phyloP scores from a whole-genome alignment of 2,113 vertebrate species.

The Isurus oxyrinchus region DNA sequence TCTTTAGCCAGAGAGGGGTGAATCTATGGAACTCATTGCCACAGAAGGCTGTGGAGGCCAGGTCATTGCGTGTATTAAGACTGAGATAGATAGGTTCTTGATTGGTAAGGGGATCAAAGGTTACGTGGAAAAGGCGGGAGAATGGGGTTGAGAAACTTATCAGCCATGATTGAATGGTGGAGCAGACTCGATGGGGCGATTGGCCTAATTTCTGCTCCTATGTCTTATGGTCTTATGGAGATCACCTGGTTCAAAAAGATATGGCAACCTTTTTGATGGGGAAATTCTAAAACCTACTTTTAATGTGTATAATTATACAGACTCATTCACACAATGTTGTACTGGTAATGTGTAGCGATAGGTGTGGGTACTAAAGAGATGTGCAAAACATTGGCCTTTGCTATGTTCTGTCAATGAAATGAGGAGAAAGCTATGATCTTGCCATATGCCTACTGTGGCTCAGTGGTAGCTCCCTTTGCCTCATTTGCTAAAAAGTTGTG shows the following conservation, averaged over 20 bases:
- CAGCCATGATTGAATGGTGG: too few relatives aligned
- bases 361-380: background rate
- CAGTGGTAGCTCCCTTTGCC: background rate
- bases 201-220: too few relatives aligned
- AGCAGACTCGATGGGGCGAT: too few relatives aligned
- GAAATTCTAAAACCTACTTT: background rate
- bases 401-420: background rate
- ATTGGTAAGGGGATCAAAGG: too few relatives aligned
- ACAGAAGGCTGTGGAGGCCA: too few relatives aligned
- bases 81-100: too few relatives aligned
- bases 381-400: background rate
- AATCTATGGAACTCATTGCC: too few relatives aligned
- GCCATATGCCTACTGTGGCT: background rate
- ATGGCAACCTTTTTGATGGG: background rate
- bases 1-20: too few relatives aligned
- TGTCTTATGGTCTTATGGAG: too few relatives aligned
- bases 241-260: background rate
- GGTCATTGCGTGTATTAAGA: too few relatives aligned
- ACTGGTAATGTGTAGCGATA: background rate
- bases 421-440: background rate
- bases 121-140: too few relatives aligned
- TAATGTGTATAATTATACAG: background rate
- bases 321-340: background rate
- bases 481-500: background rate
- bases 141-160: too few relatives aligned